Conservation (phyloP, 2,888 invertebrate genomes). For the Acrobasis consociella region DNA sequence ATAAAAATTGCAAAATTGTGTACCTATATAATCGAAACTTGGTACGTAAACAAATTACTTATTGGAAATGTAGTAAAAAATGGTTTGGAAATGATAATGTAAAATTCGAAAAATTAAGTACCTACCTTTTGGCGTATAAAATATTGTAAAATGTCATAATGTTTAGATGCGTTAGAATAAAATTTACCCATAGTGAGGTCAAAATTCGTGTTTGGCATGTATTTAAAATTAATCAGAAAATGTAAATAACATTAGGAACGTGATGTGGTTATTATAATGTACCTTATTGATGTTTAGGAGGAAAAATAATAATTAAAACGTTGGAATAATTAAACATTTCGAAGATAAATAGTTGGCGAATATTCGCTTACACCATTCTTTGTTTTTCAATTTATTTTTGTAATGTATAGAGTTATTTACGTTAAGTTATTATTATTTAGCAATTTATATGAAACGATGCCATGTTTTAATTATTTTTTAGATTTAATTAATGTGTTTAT, state of each 20-base stretch:
- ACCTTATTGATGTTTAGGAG: slow-evolving; percentile 72
- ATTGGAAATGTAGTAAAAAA: slow-evolving; percentile 44
- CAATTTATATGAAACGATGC: slow-evolving; percentile 68
- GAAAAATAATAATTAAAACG: slow-evolving; percentile 39
- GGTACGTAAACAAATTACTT: slow-evolving; percentile 20
- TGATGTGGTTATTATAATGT: slow-evolving; percentile 71
- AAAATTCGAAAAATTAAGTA: slow-evolving; percentile 56
- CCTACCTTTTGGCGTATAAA: slow-evolving; percentile 67
- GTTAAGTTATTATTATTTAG: slow-evolving; percentile 49
- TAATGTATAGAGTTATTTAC: slow-evolving; percentile 34
- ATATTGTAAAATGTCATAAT: slow-evolving; percentile 69
- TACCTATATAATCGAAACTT: slow-evolving; percentile 14
- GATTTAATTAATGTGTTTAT: slow-evolving; percentile 72
- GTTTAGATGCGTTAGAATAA: slow-evolving; percentile 63
- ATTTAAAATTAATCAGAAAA: slow-evolving; percentile 55
- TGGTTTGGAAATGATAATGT: slow-evolving; percentile 41
- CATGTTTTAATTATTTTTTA: slow-evolving; percentile 77
- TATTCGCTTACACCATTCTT: slow-evolving; percentile 24
- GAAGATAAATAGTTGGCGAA: slow-evolving; percentile 18
- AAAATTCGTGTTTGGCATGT: slow-evolving; percentile 78
- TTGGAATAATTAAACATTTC: slow-evolving; percentile 37
- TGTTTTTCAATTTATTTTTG: slow-evolving; percentile 30
- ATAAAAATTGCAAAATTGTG: slow-evolving; percentile 16
- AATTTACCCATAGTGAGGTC: slow-evolving; percentile 66
- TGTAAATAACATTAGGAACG: slow-evolving; percentile 74